Evolutionary conservation across 2,113 vertebrate genomes (phyloP).

Genomic region (Aix galericulata): DNA sequence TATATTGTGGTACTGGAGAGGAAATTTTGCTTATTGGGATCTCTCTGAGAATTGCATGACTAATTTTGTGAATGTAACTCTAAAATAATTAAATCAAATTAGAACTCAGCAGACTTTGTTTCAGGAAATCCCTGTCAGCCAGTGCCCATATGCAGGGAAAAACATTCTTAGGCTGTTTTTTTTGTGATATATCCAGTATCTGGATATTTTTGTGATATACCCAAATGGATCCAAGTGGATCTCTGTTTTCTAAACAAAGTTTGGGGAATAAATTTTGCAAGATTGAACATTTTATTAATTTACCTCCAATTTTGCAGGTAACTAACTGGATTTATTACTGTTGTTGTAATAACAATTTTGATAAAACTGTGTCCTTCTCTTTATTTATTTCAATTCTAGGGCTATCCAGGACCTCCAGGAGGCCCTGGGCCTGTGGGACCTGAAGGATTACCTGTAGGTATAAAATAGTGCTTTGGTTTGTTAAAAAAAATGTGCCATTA

Average conservation of each 20-base stretch:
- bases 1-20: background rate
- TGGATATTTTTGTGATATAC: background rate
- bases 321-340: background rate
- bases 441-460: conserved; percentile 89
- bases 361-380: background rate
- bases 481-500: background rate
- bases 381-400: conserved; percentile 77
- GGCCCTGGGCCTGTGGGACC: conserved; percentile 86
- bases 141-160: background rate
- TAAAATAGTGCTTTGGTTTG: background rate
- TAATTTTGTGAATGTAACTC: background rate
- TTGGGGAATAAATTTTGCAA: background rate
- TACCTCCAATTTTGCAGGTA: background rate
- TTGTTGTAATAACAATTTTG: background rate
- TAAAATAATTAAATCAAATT: background rate
- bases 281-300: background rate
- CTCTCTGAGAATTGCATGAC: background rate
- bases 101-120: background rate
- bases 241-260: background rate
- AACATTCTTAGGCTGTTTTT: background rate
- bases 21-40: background rate
- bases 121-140: background rate
- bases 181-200: background rate
- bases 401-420: conserved; percentile 90
- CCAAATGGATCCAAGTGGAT: background rate